Evolutionary conservation across 2,888 invertebrate species (phyloP).

Genomic region (Patella pellucida): DNA sequence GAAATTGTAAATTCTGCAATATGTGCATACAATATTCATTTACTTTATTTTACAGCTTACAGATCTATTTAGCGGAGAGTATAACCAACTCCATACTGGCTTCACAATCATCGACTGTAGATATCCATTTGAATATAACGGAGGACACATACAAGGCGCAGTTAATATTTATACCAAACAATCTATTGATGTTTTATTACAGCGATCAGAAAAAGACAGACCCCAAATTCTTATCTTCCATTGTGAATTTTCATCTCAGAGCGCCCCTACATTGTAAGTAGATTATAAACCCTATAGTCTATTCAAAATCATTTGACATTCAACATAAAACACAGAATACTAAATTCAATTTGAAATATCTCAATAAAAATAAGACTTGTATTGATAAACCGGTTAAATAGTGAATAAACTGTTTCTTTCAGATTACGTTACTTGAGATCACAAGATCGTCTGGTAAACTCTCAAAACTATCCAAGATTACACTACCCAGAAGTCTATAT

Average conservation of each 20-base stretch:
- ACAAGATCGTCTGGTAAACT: constrained; percentile 84
- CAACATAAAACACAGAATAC: no score
- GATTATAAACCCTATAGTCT: not conserved
- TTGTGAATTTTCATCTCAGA: constrained; percentile 37
- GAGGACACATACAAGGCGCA: constrained; percentile 26
- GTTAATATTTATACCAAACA: constrained; percentile 23
- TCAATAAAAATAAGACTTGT: not conserved
- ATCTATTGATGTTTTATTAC: constrained; percentile 18
- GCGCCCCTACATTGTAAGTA: constrained; percentile 35
- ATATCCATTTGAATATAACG: constrained; percentile 89
- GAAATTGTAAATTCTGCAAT: no score
- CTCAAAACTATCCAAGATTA: constrained; percentile 84
- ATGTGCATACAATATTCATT: no score
- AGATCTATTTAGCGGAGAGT: constrained; percentile 80
- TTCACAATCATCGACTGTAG: constrained; percentile 90
- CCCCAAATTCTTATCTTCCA: constrained; percentile 32
- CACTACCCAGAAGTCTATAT: constrained; percentile 94
- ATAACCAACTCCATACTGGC: constrained; percentile 75
- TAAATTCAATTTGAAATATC: constrained; percentile 1
- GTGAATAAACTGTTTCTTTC: constrained; percentile 5
- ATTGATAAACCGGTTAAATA: no score
- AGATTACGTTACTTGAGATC: constrained; percentile 86
- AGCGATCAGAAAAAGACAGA: constrained; percentile 9
- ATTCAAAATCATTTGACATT: not conserved
- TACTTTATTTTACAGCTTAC: constrained; percentile 22